phyloP scores from a whole-genome alignment of 2,797 vertebrate genomes.

The Enteromius unitaeniatus region DNA sequence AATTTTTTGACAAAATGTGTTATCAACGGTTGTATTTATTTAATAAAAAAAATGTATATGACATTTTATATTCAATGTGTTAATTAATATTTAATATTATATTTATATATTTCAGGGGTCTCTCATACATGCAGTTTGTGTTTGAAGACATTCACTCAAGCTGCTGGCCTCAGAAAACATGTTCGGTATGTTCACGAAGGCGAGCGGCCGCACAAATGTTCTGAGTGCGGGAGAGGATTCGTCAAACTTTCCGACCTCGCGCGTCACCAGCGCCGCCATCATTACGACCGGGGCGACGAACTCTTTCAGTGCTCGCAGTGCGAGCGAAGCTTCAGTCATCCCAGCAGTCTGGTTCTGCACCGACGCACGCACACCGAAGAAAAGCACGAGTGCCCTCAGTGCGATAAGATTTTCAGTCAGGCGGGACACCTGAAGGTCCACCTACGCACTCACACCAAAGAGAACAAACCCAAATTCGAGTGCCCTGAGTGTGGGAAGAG shows the following conservation, averaged over 20 bases:
- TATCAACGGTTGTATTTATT: neutral
- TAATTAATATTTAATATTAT: neutral
- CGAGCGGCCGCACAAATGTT: slow-evolving; percentile 27
- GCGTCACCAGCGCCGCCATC: slow-evolving; percentile 39
- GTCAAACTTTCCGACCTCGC: slow-evolving; percentile 8
- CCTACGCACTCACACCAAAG: slow-evolving; percentile 50
- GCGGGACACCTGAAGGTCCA: slow-evolving; percentile 54
- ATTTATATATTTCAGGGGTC: neutral
- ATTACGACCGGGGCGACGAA: slow-evolving; percentile 30
- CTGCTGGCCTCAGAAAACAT: slow-evolving; percentile 36
- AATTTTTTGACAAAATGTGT: neutral
- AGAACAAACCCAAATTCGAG: slow-evolving; percentile 44
- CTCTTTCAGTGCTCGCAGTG: slow-evolving; percentile 50
- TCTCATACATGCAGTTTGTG: slow-evolving; percentile 43
- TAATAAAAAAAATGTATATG: neutral
- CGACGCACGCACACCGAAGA: slow-evolving; percentile 49
- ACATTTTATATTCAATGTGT: neutral
- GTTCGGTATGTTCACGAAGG: slow-evolving; percentile 43
- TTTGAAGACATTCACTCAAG: slow-evolving; percentile 44
- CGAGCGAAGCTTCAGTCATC: slow-evolving; percentile 49
- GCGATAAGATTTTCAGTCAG: slow-evolving; percentile 52
- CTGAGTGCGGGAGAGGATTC: slow-evolving; percentile 32
- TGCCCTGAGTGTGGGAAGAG: slow-evolving; percentile 53
- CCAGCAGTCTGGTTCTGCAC: slow-evolving; percentile 50
- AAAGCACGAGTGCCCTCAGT: slow-evolving; percentile 50